Evolutionary conservation across 1,140 invertebrate genomes (phyloP).

Genomic region (Campoletis sonorensis): DNA sequence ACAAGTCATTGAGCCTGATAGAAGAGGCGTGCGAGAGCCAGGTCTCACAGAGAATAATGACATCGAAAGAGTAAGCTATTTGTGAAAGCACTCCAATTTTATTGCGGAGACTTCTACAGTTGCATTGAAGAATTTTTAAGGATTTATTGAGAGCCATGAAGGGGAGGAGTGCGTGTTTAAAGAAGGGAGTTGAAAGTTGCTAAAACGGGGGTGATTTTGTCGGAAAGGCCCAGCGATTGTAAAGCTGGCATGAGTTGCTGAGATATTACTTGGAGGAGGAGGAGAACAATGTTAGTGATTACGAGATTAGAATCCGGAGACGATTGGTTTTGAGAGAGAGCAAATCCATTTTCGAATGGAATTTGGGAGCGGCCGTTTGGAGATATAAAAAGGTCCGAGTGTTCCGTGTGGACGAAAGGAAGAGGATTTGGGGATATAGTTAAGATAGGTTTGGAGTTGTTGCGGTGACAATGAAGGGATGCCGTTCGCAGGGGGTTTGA

Average conservation of each 20-base stretch:
- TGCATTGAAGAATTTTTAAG: constrained; percentile 34
- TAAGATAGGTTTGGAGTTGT: no score
- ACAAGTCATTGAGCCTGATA: neutral
- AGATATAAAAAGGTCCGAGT: no score
- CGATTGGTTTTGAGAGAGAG: neutral
- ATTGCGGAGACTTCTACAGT: constrained; percentile 17
- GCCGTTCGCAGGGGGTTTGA: no score
- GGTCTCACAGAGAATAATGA: constrained; percentile 23
- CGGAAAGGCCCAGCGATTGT: neutral
- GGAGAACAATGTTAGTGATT: neutral
- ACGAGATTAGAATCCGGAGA: neutral
- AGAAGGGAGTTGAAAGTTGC: constrained; percentile 13
- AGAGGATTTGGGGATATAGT: no score
- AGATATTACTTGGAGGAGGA: neutral
- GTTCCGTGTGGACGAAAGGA: no score
- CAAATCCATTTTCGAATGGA: neutral
- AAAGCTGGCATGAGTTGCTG: constrained; percentile 15
- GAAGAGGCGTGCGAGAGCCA: neutral
- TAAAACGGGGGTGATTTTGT: constrained; percentile 11
- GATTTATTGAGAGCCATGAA: neutral
- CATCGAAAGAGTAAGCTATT: neutral
- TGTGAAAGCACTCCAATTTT: neutral
- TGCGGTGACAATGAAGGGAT: no score
- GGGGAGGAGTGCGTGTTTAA: neutral
- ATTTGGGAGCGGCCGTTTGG: no score